Evolutionary conservation across 2,113 vertebrate genomes (phyloP), one percentile per base, ranked within the genome.

Genomic region (Toxotes chatareus): DNA sequence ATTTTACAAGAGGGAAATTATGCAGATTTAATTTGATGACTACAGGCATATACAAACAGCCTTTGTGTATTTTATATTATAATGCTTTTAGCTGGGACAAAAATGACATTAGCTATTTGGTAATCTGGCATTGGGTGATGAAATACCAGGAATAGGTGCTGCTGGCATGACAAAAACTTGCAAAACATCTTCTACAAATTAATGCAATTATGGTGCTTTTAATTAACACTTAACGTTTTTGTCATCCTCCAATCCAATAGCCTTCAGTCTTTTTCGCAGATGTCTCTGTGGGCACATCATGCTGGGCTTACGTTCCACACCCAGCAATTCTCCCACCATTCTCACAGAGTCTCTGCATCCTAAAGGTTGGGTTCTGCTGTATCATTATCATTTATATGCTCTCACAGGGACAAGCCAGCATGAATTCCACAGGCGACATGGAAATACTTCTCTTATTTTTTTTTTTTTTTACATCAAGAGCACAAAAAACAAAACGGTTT

Each of bases 361-460:
- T 74, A 44, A 74, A 83, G 61, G 56, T 71, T 44, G 11, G n/a
- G 44, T 49, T 32, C 61, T 55, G 31, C 63, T 80, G 56, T 59
- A n/a, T 90, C 59, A 74, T 86, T 86, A 82, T 73, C 63, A 36
- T 79, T 77, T 71, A 80, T 68, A 56, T 51, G 53, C 70, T 57
- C 68, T 74, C 66, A 62, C 62, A 46, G 7, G n/a, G 51, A 72
- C 65, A 27, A 16, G 44, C 64, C 44, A 40, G n/a, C 4, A 0
- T 34, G 62, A 51, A 80, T 82, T 89, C 61, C 73, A 13, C 47
- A 56, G 47, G 17, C 16, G n/a, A 51, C 38, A 70, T 65, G 12
- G 38, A 88, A 59, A 71, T 47, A 19, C 36, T 21, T 51, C 5
- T 27, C 53, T 47, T 46, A n/a, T 75, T 75, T 27, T 27, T 27